Base-by-base conservation (phyloP, 2,888 invertebrate genomes). In the Calameuta pallipes region DNA sequence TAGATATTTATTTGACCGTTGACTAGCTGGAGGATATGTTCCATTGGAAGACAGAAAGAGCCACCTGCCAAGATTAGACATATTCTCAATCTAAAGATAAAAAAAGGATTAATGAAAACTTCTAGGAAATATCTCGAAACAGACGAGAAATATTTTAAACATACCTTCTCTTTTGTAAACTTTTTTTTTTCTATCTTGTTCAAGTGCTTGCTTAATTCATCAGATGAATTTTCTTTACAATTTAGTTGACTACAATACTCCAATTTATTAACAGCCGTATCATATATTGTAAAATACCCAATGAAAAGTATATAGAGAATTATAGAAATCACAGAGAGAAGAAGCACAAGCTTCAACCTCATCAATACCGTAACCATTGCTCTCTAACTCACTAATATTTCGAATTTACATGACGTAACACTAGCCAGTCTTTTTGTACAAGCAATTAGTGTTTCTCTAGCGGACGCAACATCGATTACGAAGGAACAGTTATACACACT, bases 61-160 rank as follows among this genome's bases (percentile, higher is more conserved):
- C 83, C 93, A 92, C 80, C 87, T 85, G 3, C 92, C 93, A n/a
- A 93, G 87, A 78, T 85, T 87, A 35, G 92, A 92, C 76, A 91
- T 83, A 9, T 76, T 84, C 12, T 33, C 73, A 75, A 84, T 83
- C 92, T 92, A 80, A 76, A 87, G 89, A 79, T 68, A 36, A 77
- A 31, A 31, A 68, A 37, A 73, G 36, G 1, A 56, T 41, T 69
- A 68, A 75, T 76, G 36, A 69, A 70, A 37, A n/a, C 11, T 76
- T 37, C 11, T 31, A 41, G 23, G 0, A 75, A 68, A 41, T 75
- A 30, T 41, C 3, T 23, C 23, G 11, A 30, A 36, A 70, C 11
- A 34, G 34, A 12, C 4, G 1, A 75, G 34, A 31, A 31, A 36
- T 15, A 23, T 23, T 31, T 37, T 37, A 23, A 30, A 36, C 36